phyloP scores from a whole-genome alignment of 2,888 invertebrate species.

The Thecophora atra region DNA sequence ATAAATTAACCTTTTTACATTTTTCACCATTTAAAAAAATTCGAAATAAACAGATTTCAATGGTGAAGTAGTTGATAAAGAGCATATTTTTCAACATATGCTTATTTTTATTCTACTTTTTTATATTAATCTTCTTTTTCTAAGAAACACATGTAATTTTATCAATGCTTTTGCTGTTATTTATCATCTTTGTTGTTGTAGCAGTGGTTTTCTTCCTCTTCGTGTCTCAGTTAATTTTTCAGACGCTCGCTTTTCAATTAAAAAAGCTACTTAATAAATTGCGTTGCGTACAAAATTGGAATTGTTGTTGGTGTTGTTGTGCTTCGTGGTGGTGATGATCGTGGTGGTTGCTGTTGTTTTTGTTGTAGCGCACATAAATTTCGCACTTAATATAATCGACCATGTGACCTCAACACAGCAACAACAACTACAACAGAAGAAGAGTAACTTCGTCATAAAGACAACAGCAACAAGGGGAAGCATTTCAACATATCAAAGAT shows the following conservation, averaged over 20 bases:
- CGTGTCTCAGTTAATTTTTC: conserved; percentile 3
- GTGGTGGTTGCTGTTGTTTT: conserved; percentile 1
- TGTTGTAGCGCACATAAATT: conserved; percentile 41
- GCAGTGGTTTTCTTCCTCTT: background rate
- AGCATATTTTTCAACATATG: background rate
- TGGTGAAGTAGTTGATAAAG: background rate
- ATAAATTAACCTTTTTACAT: background rate
- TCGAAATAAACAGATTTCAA: background rate
- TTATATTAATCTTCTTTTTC: background rate
- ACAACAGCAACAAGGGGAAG: no score
- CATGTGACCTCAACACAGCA: conserved; percentile 39
- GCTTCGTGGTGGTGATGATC: background rate
- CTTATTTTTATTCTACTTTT: no score
- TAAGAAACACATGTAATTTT: background rate
- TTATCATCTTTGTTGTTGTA: conserved; percentile 5
- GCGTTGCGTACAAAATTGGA: background rate
- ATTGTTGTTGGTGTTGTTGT: background rate
- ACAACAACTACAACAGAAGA: background rate
- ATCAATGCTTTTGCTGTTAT: background rate
- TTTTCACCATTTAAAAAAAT: background rate
- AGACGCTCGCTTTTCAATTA: conserved; percentile 20
- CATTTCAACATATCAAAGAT: no score
- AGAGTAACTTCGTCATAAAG: background rate
- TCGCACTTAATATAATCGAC: conserved; percentile 44
- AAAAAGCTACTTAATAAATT: conserved; percentile 14